phyloP scores from a whole-genome alignment of 2,888 invertebrate genomes.

The Kuschelorhynchus macadamiae region DNA sequence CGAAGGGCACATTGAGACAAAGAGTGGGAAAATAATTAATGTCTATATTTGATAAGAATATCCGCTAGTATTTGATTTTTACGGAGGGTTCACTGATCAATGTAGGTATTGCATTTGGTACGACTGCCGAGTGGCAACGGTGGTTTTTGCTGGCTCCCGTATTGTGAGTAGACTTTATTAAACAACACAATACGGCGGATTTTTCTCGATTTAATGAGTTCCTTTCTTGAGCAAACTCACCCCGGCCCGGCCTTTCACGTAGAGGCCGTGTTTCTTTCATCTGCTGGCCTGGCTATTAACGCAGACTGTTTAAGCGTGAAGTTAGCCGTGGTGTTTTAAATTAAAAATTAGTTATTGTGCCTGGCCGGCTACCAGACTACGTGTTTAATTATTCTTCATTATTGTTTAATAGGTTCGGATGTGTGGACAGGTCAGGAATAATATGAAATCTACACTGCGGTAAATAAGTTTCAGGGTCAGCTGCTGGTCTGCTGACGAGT shows the following conservation, averaged over 20 bases:
- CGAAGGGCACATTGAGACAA: no score
- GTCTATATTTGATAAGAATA: no score
- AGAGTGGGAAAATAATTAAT: no score
- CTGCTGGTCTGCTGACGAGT: no score
- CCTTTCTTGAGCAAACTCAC: slow-evolving; percentile 15
- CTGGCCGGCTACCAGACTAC: slow-evolving; percentile 49
- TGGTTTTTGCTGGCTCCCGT: no score
- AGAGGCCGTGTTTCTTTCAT: slow-evolving; percentile 30
- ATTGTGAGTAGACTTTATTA: not conserved
- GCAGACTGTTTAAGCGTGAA: slow-evolving; percentile 55
- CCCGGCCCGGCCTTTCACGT: slow-evolving; percentile 15
- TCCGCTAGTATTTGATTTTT: no score
- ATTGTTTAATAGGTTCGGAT: slow-evolving; percentile 40
- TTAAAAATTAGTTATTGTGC: slow-evolving; percentile 59
- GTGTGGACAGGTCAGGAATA: slow-evolving; percentile 20
- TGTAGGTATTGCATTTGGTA: no score
- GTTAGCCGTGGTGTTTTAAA: slow-evolving; percentile 60
- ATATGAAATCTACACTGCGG: no score
- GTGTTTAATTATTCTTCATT: slow-evolving; percentile 50
- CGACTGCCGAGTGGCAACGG: no score
- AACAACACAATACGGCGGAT: not conserved
- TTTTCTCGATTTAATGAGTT: slow-evolving; percentile 25
- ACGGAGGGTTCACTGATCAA: no score
- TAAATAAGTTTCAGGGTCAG: no score
- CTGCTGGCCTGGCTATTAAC: slow-evolving; percentile 33